phyloP scores from a whole-genome alignment of 2,797 vertebrate genomes.

The Setipinna tenuifilis region DNA sequence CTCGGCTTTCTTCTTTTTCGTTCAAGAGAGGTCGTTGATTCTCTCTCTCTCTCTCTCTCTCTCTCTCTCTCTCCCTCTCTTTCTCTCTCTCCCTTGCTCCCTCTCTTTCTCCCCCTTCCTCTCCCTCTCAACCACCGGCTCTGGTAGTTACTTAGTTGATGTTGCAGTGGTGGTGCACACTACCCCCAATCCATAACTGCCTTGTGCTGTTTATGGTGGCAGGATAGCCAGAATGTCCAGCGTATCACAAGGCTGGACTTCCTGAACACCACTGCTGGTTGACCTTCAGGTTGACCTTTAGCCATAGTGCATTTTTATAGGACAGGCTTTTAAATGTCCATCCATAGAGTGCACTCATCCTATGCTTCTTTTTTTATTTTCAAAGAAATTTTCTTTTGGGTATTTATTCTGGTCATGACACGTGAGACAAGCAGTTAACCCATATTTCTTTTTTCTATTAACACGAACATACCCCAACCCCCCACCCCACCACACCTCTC shows the following conservation, averaged over 20 bases:
- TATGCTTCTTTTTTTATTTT: background rate
- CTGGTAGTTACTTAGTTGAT: background rate
- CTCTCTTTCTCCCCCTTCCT: slow-evolving; percentile 17
- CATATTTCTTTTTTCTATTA: background rate
- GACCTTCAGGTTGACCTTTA: slow-evolving; percentile 37
- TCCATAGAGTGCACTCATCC: slow-evolving; percentile 31
- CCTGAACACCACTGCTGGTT: background rate
- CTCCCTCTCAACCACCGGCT: slow-evolving; percentile 43
- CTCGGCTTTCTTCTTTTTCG: background rate
- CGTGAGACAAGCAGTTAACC: background rate
- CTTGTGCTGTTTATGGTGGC: background rate
- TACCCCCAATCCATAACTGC: background rate
- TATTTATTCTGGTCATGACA: slow-evolving; percentile 15
- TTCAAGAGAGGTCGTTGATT: background rate
- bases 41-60: slow-evolving; percentile 25
- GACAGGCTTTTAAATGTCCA: slow-evolving; percentile 31
- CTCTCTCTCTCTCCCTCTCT: slow-evolving; percentile 43
- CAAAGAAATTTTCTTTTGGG: background rate
- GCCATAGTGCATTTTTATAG: slow-evolving; percentile 12
- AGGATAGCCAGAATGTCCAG: background rate
- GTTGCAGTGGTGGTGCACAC: background rate
- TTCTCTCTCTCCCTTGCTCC: slow-evolving; percentile 36
- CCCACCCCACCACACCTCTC: background rate
- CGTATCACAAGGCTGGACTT: background rate
- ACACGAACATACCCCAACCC: background rate